A percentile compares a stretch with the other conserved stretches of the same genome.
Evolutionary conservation across 2,797 vertebrate genomes (phyloP).

Genomic region (Chelonia mydas): DNA sequence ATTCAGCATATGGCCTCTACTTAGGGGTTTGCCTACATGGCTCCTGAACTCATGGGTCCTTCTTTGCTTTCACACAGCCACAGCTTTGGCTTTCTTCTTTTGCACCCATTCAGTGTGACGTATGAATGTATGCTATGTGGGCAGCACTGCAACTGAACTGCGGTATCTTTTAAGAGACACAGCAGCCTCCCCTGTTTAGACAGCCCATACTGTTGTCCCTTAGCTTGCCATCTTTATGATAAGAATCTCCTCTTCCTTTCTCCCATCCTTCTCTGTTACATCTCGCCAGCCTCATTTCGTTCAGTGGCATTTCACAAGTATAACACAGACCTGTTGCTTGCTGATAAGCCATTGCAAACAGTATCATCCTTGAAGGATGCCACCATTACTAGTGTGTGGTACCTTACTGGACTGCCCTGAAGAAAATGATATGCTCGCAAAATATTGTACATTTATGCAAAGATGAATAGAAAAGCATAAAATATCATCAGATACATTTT

Average conservation of each 20-base stretch:
- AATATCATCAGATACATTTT: accelerated
- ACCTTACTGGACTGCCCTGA: accelerated
- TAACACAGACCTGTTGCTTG: not conserved
- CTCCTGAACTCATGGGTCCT: not conserved
- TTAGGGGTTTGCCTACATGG: not conserved
- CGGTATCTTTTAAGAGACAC: too few relatives aligned
- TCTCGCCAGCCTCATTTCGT: not conserved
- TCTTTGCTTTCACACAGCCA: not conserved
- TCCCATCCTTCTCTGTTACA: accelerated
- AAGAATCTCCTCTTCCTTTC: not conserved
- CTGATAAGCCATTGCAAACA: not conserved
- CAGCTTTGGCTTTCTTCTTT: too few relatives aligned
- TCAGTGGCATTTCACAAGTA: not conserved
- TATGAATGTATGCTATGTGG: too few relatives aligned
- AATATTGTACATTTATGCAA: not conserved
- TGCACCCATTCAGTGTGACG: too few relatives aligned
- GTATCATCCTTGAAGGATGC: not conserved
- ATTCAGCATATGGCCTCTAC: not conserved
- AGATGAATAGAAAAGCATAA: not conserved
- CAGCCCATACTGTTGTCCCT: not conserved
- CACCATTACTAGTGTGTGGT: not conserved
- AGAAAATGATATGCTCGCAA: not conserved
- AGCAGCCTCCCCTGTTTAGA: not conserved
- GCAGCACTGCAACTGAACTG: too few relatives aligned
- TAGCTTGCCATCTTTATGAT: accelerated